Conservation (phyloP, 2,113 vertebrate genomes). For the Aleadryas rufinucha region DNA sequence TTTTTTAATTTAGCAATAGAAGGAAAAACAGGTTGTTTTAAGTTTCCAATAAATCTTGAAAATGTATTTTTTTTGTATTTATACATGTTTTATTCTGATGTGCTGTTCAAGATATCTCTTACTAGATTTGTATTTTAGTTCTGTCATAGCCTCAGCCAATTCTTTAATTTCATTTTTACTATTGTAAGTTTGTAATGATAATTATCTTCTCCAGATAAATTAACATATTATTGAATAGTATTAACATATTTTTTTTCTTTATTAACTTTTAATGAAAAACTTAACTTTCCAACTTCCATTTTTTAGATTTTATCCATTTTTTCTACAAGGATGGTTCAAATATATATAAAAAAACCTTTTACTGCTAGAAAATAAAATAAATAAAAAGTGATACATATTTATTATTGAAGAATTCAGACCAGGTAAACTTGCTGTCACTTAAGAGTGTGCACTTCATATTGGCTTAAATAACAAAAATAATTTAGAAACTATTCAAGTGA, state of each 20-base stretch:
- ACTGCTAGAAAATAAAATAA: neutral
- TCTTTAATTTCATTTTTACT: neutral
- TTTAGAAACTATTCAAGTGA: neutral
- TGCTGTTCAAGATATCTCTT: neutral
- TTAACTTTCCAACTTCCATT: neutral
- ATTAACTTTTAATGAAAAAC: neutral
- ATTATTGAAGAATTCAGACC: neutral
- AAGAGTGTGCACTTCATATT: neutral
- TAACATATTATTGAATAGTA: neutral
- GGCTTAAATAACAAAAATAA: neutral
- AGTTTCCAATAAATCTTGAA: neutral
- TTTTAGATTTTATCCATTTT: neutral
- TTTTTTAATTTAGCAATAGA: neutral
- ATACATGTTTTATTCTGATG: rapidly evolving
- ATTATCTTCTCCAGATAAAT: neutral
- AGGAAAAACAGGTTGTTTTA: rapidly evolving
- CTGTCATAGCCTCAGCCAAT: neutral
- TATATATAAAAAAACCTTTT: neutral
- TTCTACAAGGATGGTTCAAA: neutral
- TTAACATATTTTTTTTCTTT: neutral
- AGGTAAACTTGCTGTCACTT: neutral
- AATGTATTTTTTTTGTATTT: neutral
- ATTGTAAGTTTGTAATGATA: neutral
- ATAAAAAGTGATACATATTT: neutral
- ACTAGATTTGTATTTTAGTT: neutral